A percentile compares a stretch with the other conserved stretches of the same genome.
These are phyloP conservation scores for Sebastes glaucus DNA, from an alignment of 2,797 vertebrate genomes.

Conservation along the genomic window DNA sequence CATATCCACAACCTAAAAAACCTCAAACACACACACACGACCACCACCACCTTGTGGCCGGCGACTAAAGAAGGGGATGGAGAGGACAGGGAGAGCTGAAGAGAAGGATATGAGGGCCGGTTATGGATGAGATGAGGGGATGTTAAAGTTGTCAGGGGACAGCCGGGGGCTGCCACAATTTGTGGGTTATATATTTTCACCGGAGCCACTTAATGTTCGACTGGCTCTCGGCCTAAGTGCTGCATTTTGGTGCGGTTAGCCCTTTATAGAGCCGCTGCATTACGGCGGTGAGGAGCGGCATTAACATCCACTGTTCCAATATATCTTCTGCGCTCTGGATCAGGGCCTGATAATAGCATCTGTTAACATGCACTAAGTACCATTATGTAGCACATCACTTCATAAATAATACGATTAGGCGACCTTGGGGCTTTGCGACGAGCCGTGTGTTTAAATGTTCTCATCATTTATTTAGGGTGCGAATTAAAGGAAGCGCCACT, in stretches of 20 bases:
- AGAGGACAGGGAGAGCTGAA: conserved; percentile 26
- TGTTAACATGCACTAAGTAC: conserved; percentile 99
- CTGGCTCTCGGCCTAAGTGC: conserved; percentile 92
- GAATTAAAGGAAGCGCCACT: conserved; percentile 96
- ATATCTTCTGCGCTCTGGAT: conserved; percentile 95
- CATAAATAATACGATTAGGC: conserved; percentile 99
- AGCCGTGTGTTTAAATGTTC: conserved; percentile 98
- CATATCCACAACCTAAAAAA: conserved; percentile 30
- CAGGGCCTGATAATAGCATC: conserved; percentile 98
- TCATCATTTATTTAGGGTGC: conserved; percentile 99
- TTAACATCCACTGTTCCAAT: conserved; percentile 94
- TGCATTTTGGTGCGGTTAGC: conserved; percentile 84
- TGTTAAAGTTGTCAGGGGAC: conserved; percentile 76
- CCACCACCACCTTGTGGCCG: conserved; percentile 56
- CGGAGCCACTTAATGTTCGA: conserved; percentile 89
- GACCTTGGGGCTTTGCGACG: conserved; percentile 94
- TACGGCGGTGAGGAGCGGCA: conserved; percentile 86
- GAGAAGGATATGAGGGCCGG: conserved; percentile 45
- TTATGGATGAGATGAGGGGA: conserved; percentile 76
- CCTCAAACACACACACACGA: conserved; percentile 33
- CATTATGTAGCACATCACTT: conserved; percentile 99
- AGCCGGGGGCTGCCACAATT: conserved; percentile 78
- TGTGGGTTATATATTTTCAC: conserved; percentile 85
- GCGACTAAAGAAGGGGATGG: conserved; percentile 25
- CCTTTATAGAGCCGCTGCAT: conserved; percentile 88